Percentiles rank a stretch among this genome's conserved stretches.
These are phyloP conservation scores for Nesospiza acunhae DNA, from an alignment of 2,113 vertebrate genomes.

Conservation along the genomic window DNA sequence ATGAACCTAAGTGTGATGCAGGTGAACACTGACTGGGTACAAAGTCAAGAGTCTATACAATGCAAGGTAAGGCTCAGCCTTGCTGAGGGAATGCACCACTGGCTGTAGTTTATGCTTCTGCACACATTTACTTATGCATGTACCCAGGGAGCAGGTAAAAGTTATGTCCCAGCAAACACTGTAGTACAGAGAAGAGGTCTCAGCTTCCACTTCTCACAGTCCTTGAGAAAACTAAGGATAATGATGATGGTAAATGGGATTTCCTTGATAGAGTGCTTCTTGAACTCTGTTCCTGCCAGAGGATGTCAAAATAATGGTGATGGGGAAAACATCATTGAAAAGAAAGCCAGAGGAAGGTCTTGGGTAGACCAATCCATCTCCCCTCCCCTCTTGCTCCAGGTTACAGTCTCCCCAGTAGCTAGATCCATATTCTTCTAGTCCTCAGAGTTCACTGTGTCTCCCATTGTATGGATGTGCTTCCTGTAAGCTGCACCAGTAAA, in stretches of 20 bases:
- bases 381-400: background rate
- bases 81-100: background rate
- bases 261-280: background rate
- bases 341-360: background rate
- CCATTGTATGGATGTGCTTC: background rate
- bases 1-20: background rate
- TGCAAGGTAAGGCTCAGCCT: background rate
- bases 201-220: background rate
- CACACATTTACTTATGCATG: background rate
- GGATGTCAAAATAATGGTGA: background rate
- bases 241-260: background rate
- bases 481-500: background rate
- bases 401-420: background rate
- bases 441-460: background rate
- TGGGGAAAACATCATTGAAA: background rate
- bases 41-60: background rate
- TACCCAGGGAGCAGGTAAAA: background rate
- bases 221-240: background rate
- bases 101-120: background rate
- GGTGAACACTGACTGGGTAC: no score
- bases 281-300: background rate
- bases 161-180: background rate
- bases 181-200: background rate
- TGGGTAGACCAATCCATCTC: background rate
- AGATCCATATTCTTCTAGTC: background rate